Conservation (phyloP, 2,113 vertebrate species). For the Candoia aspera region DNA sequence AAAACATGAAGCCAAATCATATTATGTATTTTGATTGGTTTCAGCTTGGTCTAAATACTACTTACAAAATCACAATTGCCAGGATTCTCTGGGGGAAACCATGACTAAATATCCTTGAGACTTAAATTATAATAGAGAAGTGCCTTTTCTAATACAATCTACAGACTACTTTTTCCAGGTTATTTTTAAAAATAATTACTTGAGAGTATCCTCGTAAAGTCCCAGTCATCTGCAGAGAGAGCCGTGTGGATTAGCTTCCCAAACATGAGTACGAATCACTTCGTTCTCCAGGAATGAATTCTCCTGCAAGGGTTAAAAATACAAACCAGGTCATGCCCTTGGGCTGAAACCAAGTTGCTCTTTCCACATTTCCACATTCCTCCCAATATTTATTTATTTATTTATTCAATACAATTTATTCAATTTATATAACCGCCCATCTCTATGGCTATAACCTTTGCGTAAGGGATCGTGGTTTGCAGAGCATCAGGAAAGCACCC, state of each 20-base stretch:
- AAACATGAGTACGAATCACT: not conserved
- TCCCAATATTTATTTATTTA: not conserved
- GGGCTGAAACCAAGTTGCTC: not conserved
- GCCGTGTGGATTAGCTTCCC: constrained; percentile 21
- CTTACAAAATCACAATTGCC: not conserved
- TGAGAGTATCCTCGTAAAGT: not conserved
- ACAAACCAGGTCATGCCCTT: not conserved
- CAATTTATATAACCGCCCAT: too few species aligned
- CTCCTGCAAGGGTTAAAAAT: fast-evolving
- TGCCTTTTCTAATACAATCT: not conserved
- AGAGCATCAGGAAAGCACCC: not conserved
- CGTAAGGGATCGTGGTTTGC: too few species aligned
- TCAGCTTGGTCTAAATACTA: not conserved
- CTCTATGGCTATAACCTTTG: not conserved
- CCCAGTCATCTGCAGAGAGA: not conserved
- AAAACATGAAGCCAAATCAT: not conserved
- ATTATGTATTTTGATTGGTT: not conserved
- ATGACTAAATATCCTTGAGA: not conserved
- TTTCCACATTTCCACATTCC: not conserved
- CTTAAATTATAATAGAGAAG: not conserved
- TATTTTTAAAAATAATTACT: not conserved
- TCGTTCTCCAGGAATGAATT: not conserved
- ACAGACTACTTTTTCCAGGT: not conserved
- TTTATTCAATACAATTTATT: too few species aligned
- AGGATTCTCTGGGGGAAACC: not conserved